These are phyloP conservation scores for Elaphurus davidianus DNA, from an alignment of 2,113 vertebrate genomes.

Conservation along the genomic window DNA sequence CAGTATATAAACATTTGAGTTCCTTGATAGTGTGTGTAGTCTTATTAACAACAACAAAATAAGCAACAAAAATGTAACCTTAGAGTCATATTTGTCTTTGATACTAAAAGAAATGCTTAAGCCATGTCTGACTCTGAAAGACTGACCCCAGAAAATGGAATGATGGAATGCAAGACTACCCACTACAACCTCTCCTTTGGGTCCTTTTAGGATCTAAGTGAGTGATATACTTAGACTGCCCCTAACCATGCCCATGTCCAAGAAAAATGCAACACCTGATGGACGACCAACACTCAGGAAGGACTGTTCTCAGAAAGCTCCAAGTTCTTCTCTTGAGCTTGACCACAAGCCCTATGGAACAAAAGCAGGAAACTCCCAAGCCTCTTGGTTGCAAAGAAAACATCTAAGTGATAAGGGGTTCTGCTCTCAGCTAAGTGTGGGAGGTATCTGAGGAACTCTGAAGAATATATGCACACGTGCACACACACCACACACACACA, in stretches of 20 bases:
- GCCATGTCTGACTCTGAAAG: neutral
- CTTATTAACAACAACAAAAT: neutral
- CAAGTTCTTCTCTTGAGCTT: neutral
- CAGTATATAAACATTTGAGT: neutral
- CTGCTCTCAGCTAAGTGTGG: neutral
- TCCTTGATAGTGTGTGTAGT: neutral
- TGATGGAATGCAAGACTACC: neutral
- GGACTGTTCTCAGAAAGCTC: neutral
- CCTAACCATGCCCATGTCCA: rapidly evolving
- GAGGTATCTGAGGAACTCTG: neutral
- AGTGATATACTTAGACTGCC: neutral
- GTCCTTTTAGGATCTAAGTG: neutral
- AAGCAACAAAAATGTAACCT: neutral
- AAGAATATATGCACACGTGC: rapidly evolving
- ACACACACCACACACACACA: neutral
- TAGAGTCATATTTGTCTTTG: neutral
- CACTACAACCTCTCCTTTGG: neutral
- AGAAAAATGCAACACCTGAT: neutral
- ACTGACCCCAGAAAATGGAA: neutral
- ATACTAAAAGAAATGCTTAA: neutral
- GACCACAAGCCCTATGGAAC: neutral
- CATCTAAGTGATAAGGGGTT: neutral
- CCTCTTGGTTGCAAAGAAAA: neutral
- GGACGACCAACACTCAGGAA: neutral
- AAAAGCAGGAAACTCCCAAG: neutral